Base-by-base conservation (phyloP, 2,113 vertebrate genomes). In the Oreotrochilus melanogaster region DNA sequence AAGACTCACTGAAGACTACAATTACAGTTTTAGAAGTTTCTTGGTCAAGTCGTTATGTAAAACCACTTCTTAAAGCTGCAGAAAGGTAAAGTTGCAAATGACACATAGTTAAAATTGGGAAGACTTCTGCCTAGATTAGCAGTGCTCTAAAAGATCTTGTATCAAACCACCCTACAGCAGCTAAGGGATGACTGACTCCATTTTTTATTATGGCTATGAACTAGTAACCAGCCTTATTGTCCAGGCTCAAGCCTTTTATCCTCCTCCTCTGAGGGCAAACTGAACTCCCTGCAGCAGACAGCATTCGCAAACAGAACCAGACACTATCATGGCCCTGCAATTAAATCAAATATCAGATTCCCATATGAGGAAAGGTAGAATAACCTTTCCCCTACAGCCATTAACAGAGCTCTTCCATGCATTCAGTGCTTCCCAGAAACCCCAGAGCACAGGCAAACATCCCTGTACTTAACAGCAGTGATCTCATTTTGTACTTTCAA, bases 321-420 rank as follows among this genome's bases (percentile, higher is more conserved):
- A 56, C 31, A 28, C 58, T 39, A 45, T 1, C 9, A 16, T 6
- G 10, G 43, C 58, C 43, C 54, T 30, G 42, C 1, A 0, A 23
- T n/a, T 19, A 79, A 83, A 31, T 54, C 54, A 37, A 72, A 58
- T 70, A 45, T 54, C 37, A 76, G 31, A 62, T n/a, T 30, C 43
- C n/a, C 3, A 0, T 1, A n/a, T 1, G 0, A 86, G 42, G 9
- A 57, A 24, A 51, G 47, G 22, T 25, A 31, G 8, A 88, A 13
- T 0, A 5, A n/a, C 23, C 45, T 57, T 61, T 28, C 21, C 42
- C 23, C 21, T 37, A 18, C 9, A 60, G 17, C 28, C 48, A 21
- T 33, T 16, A 42, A 30, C 0, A 24, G 28, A 92, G n/a, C 7
- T 27, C 27, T 65, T 85, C 45, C 19, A 6, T 4, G 14, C 6